Base-by-base conservation (phyloP, 2,888 invertebrate genomes). In the Lysandra coridon region DNA sequence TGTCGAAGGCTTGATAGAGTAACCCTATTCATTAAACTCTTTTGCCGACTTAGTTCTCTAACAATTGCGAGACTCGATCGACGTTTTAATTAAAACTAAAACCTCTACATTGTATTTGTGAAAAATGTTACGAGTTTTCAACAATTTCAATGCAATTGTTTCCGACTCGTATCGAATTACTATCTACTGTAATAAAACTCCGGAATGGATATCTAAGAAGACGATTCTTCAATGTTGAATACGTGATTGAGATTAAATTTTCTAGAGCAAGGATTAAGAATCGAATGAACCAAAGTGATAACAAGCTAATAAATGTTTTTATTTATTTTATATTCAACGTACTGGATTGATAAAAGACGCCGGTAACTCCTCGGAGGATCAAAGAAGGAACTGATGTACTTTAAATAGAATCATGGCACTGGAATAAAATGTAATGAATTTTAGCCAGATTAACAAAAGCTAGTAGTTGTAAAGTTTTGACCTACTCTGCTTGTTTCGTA, bases 51-150 rank as follows among this genome's bases (percentile, higher is more conserved):
- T 37, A 69, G 69, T 69, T 69, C 69, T 37, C 69, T 37, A 69
- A 69, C 69, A 69, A 69, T 69, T 37, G 69, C 14, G 33, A 69
- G 69, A 69, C 33, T 14, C 69, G 69, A 69, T 69, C 69, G 69
- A 69, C 69, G 33, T 69, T 69, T 69, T 69, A 69, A 69, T 69
- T 69, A 69, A 37, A 69, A 69, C 69, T 69, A 69, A 69, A 69
- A 33, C 69, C 69, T 69, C 37, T 69, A 69, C 69, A 69, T 37
- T 37, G 69, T 69, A 37, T 69, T 69, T 69, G 69, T 69, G 17
- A 69, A 69, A 69, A 69, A 69, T 69, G 69, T 69, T 4, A 69
- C 69, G 69, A 69, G 69, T 69, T 37, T 69, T 69, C 33, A 69
- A 69, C 69, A 37, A 69, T 37, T 69, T 69, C 69, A 69, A 37